Evolutionary conservation across 2,888 invertebrate species (phyloP), one percentile per base, ranked within the genome.

Genomic region (Cephalotes varians): DNA sequence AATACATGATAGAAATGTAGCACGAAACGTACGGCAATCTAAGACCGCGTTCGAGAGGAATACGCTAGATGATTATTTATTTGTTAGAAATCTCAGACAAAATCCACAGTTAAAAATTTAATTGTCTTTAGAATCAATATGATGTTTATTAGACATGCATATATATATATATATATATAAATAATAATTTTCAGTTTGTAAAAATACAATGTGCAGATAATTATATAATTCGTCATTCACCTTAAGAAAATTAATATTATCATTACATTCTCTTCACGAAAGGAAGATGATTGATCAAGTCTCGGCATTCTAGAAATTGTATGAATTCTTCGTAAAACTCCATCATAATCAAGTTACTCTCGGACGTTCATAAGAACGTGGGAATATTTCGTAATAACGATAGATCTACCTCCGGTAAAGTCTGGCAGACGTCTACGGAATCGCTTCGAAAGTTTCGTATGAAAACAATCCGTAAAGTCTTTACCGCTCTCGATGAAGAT

Each of bases 401-500:
- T 69, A 56, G 56, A 69, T 79, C 71, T 67, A 69, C 56, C 56
- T 44, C 62, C 44, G 64, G 0, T 84, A 81, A 82, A 85, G 83
- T 87, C 84, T 86, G 62, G 82, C 82, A 67, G 72, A 81, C 82
- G 84, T 86, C 86, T 82, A 86, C 44, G 69, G 65, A 67, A 81
- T 64, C 80, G 58, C 85, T 51, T 37, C 28, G 69, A 77, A 85
- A 87, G 76, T 88, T 88, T 73, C 69, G 79, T 86, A 85, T 85
- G 88, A 87, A 88, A 88, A 88, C 88, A 88, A 82, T 87, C 82
- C 72, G 34, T 62, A 64, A 80, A 83, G 85, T 83, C 79, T 85
- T 84, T 56, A 82, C 64, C 82, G 73, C 81, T 87, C 79, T 79
- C 85, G 82, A 82, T 83, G 85, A 82, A 88, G 87, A 88, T 88